These are phyloP conservation scores for Cyrtorhinus lividipennis DNA, from an alignment of 1,140 invertebrate genomes.

Conservation along the genomic window DNA sequence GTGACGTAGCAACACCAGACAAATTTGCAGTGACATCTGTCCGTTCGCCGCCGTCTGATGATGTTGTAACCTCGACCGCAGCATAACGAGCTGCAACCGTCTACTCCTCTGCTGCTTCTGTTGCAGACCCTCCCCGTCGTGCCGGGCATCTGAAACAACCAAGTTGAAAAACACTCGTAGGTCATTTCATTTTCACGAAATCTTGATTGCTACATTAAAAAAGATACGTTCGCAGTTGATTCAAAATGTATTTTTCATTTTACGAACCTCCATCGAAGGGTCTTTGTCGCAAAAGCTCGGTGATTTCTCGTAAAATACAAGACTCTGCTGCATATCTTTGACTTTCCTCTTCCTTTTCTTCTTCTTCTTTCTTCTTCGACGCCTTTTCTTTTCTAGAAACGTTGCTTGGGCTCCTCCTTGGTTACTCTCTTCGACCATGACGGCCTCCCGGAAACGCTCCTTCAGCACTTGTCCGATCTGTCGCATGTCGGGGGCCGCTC, in stretches of 20 bases:
- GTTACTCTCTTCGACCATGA: conserved; percentile 67
- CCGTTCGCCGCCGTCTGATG: conserved; percentile 53
- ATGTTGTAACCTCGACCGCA: conserved; percentile 82
- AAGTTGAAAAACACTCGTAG: neutral
- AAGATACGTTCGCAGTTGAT: no score
- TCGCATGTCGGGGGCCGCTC: conserved; percentile 68
- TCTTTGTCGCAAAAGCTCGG: conserved; percentile 84
- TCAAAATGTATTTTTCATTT: no score
- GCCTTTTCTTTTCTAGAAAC: conserved; percentile 29
- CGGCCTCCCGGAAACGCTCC: conserved; percentile 58
- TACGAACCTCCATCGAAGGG: conserved; percentile 36
- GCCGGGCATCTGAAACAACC: conserved; percentile 39
- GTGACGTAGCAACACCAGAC: conserved; percentile 83
- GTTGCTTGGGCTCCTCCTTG: conserved; percentile 45
- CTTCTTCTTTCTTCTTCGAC: conserved; percentile 26
- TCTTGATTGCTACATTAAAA: no score
- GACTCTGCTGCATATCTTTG: conserved; percentile 30
- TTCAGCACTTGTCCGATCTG: conserved; percentile 69
- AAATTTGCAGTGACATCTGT: conserved; percentile 77
- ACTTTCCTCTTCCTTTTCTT: conserved; percentile 20
- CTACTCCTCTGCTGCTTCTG: conserved; percentile 46
- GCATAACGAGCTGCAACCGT: conserved; percentile 73
- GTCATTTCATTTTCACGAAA: no score
- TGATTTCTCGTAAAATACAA: conserved; percentile 35
- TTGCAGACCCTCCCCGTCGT: conserved; percentile 69